Evolutionary conservation across 2,797 vertebrate genomes (phyloP).

Genomic region (Thripadectes ignobilis): DNA sequence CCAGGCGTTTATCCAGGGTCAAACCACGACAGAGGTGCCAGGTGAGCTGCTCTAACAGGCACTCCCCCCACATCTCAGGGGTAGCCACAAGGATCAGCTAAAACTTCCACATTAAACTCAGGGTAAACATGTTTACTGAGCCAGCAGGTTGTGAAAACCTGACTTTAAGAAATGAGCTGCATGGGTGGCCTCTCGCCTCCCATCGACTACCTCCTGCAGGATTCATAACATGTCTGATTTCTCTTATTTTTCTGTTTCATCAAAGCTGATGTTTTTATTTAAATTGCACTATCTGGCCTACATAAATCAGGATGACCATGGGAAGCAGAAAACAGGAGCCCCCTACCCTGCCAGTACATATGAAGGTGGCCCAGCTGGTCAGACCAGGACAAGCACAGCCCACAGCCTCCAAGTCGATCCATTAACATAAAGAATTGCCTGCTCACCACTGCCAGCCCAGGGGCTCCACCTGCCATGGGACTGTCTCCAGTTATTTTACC

Average conservation of each 20-base stretch:
- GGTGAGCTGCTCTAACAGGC: background rate
- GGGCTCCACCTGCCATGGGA: background rate
- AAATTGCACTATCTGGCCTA: background rate
- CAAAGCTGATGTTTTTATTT: background rate
- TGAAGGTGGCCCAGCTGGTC: background rate
- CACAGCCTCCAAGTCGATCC: background rate
- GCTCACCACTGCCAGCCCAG: background rate
- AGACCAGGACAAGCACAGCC: background rate
- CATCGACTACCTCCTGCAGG: background rate
- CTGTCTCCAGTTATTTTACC: no score
- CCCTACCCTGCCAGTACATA: background rate
- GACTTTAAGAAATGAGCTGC: background rate
- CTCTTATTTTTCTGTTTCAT: background rate
- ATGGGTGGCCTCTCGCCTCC: background rate
- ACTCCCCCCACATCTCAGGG: no score
- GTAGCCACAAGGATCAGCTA: background rate
- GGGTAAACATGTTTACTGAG: background rate
- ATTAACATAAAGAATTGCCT: background rate
- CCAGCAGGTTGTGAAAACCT: background rate
- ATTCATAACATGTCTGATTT: background rate
- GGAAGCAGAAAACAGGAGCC: background rate
- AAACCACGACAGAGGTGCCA: background rate
- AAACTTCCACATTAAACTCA: background rate
- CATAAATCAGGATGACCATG: background rate
- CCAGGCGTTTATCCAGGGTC: no score